Evolutionary conservation across 2,888 invertebrate genomes (phyloP), one percentile per base, ranked within the genome.

Genomic region (Epirrita christyi): DNA sequence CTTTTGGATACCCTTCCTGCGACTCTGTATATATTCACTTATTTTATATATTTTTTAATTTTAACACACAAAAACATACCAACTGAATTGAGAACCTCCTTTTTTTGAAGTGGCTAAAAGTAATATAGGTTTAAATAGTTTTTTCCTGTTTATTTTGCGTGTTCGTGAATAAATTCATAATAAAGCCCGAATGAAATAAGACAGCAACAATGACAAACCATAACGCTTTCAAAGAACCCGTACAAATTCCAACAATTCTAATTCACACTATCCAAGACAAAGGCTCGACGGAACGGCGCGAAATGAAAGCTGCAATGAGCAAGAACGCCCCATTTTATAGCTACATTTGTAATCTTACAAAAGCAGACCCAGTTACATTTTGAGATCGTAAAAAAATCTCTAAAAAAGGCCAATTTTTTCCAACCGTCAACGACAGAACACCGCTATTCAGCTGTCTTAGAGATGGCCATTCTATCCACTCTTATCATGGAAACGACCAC

Each of bases 381-480:
- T 59, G 62, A 62, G 62, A 68, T 66, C 66, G 68, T 68, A 67
- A 70, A 70, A 67, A 65, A 53, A 46, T 59, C 55, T 63, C 48
- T 58, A 6, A 38, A 64, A 61, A 59, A 62, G 61, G 54, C 64
- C 61, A 63, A 60, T 68, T 68, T 65, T 63, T 63, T 63, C 40
- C 43, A 44, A 45, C 56, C 56, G 46, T 59, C 65, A 66, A 66
- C 61, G 64, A 50, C 67, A 68, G 62, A 59, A 42, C 28, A 21
- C 38, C 46, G 29, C 64, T 29, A 69, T 69, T 69, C 63, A 66
- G 44, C 53, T 62, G 65, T 67, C 64, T 58, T 38, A 29, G 29
- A 36, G 60, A 62, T 51, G 47, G 59, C 65, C 59, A 62, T 67
- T 65, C 65, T 59, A 55, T 55, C 62, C 58, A 51, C 55, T 65